phyloP scores from a whole-genome alignment of 2,888 invertebrate species.

The Tetheella fluctuosa region DNA sequence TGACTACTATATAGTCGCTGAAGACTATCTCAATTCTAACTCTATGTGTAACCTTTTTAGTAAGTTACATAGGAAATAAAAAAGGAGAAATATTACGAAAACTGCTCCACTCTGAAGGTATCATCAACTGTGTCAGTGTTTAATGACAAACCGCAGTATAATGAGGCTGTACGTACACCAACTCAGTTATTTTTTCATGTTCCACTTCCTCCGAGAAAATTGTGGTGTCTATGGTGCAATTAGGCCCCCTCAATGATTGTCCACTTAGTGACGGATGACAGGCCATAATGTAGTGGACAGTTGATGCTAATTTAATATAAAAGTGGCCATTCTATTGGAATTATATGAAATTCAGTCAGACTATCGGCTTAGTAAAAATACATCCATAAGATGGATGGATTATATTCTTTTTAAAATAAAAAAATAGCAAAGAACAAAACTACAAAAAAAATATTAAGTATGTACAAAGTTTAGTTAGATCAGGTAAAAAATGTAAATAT shows the following conservation, averaged over 20 bases:
- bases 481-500: too few species aligned
- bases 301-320: slow-evolving; percentile 7
- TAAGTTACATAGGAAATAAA: slow-evolving; percentile 5
- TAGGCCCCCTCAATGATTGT: slow-evolving; percentile 41
- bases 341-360: background rate
- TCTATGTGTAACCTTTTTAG: background rate
- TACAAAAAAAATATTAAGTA: too few species aligned
- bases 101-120: background rate
- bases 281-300: slow-evolving; percentile 13
- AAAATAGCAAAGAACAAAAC: too few species aligned
- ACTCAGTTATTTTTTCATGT: slow-evolving; percentile 43
- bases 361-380: too few species aligned
- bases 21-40: background rate
- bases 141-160: slow-evolving; percentile 36
- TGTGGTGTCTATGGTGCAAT: slow-evolving; percentile 51
- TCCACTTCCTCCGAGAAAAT: slow-evolving; percentile 56
- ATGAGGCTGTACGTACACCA: slow-evolving; percentile 2
- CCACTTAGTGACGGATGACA: slow-evolving; percentile 47
- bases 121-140: slow-evolving; percentile 17
- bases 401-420: too few species aligned
- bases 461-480: too few species aligned
- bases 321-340: background rate
- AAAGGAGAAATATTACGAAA: background rate
- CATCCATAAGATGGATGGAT: too few species aligned
- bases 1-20: background rate